Evolutionary conservation across 2,888 invertebrate genomes (phyloP), one percentile per base, ranked within the genome.

Genomic region (Bombylius discolor): DNA sequence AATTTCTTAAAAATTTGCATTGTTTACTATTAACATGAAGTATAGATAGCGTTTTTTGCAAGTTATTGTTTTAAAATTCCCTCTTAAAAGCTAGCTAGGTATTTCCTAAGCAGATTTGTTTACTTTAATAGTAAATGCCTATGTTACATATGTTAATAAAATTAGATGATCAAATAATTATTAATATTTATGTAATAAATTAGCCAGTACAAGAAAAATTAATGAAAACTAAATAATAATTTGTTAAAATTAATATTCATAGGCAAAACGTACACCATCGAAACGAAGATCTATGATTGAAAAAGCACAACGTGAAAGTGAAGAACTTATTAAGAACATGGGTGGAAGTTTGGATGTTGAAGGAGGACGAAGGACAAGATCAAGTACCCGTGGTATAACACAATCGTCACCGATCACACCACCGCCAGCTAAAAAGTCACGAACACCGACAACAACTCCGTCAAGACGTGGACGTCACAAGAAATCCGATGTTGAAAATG

Each of bases 301-400:
- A 62, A 65, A 70, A n/a, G 72, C 71, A 50, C 72, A 71, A 58
- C 68, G 68, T 12, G 74, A 74, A 63, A 73, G 73, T 49, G 73
- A 72, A 57, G 73, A 72, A 52, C 62, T 74, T 13, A 69, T 74
- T 1, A 70, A 72, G 56, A 71, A 65, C 34, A 68, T 74, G 67
- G 74, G 74, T n/a, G 71, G 72, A 13, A 69, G 64, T 44, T 53
- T 72, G 44, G 72, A 73, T 53, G 61, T 71, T 34, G 72, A 70
- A 52, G 71, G 72, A 11, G 73, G 73, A 7, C 66, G 74, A 46
- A 68, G 67, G 34, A 74, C 74, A 36, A 68, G 74, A 47, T 74
- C 74, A 32, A 73, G 72, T 62, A 67, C 71, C 34, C 67, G 72
- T 42, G 70, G 72, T 50, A 69, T 68, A 51, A 65, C 66, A 51